A percentile compares a stretch with the other conserved stretches of the same genome.
phyloP scores from a whole-genome alignment of 2,888 invertebrate genomes.

The Rutpela maculata region DNA sequence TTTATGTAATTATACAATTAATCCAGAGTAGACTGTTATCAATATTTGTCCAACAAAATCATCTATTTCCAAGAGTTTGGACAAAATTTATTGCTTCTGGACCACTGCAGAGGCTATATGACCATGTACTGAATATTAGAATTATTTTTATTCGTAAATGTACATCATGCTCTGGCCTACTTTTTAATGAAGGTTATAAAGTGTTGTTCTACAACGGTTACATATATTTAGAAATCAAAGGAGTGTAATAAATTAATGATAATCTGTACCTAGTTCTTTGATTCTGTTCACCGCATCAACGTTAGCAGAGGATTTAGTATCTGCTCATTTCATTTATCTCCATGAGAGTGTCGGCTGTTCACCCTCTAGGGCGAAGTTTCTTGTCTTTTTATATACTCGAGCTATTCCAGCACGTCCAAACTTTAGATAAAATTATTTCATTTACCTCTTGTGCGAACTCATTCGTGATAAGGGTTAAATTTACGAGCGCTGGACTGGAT shows the following conservation, averaged over 20 bases:
- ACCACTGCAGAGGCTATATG: too few species aligned
- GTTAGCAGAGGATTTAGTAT: not conserved
- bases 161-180: too few species aligned
- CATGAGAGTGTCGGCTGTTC: slow-evolving; percentile 4
- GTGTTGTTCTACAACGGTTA: too few species aligned
- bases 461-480: slow-evolving; percentile 31
- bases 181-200: too few species aligned
- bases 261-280: not conserved
- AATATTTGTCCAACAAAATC: too few species aligned
- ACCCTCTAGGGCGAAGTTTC: not conserved
- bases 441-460: slow-evolving; percentile 27
- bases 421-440: slow-evolving; percentile 26
- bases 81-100: too few species aligned
- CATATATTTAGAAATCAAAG: not conserved
- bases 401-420: slow-evolving; percentile 11
- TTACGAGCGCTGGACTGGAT: not conserved
- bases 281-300: not conserved
- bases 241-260: not conserved
- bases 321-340: slow-evolving; percentile 7
- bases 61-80: too few species aligned
- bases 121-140: too few species aligned
- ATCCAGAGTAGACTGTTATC: too few species aligned
- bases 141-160: too few species aligned
- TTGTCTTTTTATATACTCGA: slow-evolving; percentile 8
- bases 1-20: too few species aligned